These are phyloP conservation scores for Liopterus haemorrhoidalis DNA, from an alignment of 2,888 invertebrate species.

Conservation along the genomic window DNA sequence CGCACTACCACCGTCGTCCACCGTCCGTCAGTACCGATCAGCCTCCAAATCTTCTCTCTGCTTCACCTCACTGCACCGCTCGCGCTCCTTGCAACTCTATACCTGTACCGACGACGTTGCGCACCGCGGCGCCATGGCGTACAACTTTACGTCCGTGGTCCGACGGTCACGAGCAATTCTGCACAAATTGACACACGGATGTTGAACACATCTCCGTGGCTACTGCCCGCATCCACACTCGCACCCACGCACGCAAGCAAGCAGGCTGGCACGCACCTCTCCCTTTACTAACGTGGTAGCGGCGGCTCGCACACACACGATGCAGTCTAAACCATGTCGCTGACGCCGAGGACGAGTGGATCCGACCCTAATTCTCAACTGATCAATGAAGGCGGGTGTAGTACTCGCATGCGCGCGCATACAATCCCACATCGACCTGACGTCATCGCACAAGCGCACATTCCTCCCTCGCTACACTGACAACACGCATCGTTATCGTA, in stretches of 20 bases:
- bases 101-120: too few relatives aligned
- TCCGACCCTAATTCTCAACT: conserved; percentile 33
- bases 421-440: conserved; percentile 29
- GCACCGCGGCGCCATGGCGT: too few relatives aligned
- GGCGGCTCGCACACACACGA: conserved; percentile 11
- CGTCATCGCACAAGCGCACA: conserved; percentile 34
- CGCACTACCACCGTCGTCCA: conserved; percentile 34
- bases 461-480: conserved; percentile 36
- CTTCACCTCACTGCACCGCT: too few relatives aligned
- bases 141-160: too few relatives aligned
- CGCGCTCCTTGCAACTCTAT: too few relatives aligned
- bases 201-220: neutral
- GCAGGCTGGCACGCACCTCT: conserved; percentile 17
- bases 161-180: too few relatives aligned
- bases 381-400: conserved; percentile 49
- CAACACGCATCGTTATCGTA: too few relatives aligned
- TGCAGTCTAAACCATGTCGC: neutral
- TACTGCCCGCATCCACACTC: neutral
- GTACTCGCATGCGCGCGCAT: conserved; percentile 42
- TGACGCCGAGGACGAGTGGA: conserved; percentile 14
- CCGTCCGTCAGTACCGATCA: too few relatives aligned
- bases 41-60: too few relatives aligned
- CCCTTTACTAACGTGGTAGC: conserved; percentile 28
- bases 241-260: neutral
- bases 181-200: too few relatives aligned